A percentile compares a stretch with the other conserved stretches of the same genome.
Evolutionary conservation across 2,888 invertebrate species (phyloP).

Genomic region (Synergus itoensis): DNA sequence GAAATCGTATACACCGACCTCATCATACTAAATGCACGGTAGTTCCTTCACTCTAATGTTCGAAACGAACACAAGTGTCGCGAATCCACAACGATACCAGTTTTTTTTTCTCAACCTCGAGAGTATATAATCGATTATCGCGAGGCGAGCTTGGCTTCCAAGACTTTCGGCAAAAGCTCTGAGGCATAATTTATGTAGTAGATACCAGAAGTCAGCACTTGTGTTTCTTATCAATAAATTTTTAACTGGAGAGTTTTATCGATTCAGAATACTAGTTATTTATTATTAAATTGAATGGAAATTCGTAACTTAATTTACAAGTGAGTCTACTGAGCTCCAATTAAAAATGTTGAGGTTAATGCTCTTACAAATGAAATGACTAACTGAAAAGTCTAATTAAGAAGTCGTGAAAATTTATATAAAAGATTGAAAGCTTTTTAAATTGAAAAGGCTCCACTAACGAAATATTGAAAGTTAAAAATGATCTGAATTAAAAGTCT

Average conservation of each 20-base stretch:
- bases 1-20: conserved; percentile 28
- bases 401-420: neutral
- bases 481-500: neutral
- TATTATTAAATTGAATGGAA: neutral
- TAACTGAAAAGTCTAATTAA: conserved; percentile 1
- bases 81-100: conserved; percentile 6
- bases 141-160: neutral
- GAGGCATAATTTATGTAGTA: neutral
- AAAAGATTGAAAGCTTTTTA: neutral
- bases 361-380: neutral
- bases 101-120: neutral
- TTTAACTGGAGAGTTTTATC: neutral
- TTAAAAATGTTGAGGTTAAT: neutral
- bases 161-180: neutral
- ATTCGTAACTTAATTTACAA: neutral
- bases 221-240: neutral
- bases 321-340: neutral
- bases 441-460: neutral
- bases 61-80: neutral
- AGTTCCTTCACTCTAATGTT: conserved; percentile 7
- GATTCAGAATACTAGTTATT: neutral
- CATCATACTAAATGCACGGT: conserved; percentile 27
- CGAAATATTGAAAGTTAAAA: neutral
- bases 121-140: conserved; percentile 21
- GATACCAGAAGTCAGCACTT: neutral